A percentile compares a stretch with the other conserved stretches of the same genome.
Conservation (phyloP, 1,140 invertebrate species). For the Tigriopus japonicus region DNA sequence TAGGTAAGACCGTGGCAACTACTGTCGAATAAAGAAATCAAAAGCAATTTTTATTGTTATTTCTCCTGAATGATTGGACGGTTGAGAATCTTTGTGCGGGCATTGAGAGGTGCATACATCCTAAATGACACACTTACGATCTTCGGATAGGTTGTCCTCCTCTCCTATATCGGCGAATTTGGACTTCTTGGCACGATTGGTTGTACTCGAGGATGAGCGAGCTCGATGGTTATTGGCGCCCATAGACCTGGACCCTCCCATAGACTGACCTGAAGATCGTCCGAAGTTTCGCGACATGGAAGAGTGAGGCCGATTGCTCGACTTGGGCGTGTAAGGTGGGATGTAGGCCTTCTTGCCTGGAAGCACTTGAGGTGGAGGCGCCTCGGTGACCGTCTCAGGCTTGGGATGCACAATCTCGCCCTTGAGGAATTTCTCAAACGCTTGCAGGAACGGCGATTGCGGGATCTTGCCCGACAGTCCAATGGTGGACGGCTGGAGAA, state of each 20-base stretch:
- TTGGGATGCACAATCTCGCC: not conserved
- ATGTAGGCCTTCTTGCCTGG: not conserved
- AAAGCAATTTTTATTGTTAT: too few relatives aligned
- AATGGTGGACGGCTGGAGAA: slow-evolving; percentile 5
- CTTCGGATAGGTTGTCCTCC: not conserved
- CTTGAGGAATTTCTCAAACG: not conserved
- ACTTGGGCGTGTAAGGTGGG: slow-evolving; percentile 1
- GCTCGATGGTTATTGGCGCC: too few relatives aligned
- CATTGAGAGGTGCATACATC: not conserved
- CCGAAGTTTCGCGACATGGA: too few relatives aligned
- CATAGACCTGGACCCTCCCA: too few relatives aligned
- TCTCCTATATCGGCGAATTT: not conserved
- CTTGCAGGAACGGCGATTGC: not conserved
- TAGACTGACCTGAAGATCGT: too few relatives aligned
- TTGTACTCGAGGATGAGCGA: too few relatives aligned
- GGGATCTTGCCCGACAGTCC: not conserved
- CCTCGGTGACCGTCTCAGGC: not conserved
- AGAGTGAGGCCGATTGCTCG: not conserved
- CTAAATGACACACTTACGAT: not conserved
- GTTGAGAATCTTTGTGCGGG: too few relatives aligned
- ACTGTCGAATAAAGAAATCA: not conserved
- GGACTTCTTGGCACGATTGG: too few relatives aligned
- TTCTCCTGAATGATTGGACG: too few relatives aligned
- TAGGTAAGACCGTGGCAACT: not conserved
- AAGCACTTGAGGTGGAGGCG: not conserved